A percentile compares a stretch with the other conserved stretches of the same genome.
phyloP scores from a whole-genome alignment of 2,797 vertebrate genomes.

The Lepidocolaptes lacrymiger region DNA sequence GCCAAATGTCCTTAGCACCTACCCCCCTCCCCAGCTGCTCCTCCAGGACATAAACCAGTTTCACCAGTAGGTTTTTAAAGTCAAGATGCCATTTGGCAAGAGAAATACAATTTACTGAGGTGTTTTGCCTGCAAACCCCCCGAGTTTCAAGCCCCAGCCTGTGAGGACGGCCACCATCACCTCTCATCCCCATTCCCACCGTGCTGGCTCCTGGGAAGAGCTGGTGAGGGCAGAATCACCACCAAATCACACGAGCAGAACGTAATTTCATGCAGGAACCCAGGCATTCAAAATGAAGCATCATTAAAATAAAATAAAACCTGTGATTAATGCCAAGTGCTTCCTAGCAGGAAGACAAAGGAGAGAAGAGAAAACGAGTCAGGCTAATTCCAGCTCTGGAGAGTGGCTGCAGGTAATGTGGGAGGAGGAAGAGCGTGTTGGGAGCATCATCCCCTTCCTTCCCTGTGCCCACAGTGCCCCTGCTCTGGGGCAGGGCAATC shows the following conservation, averaged over 20 bases:
- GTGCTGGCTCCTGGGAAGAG: background rate
- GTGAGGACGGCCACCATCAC: background rate
- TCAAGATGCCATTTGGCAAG: background rate
- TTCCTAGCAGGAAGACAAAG: constrained; percentile 47
- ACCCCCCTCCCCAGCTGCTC: background rate
- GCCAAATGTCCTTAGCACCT: constrained; percentile 8
- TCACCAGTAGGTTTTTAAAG: background rate
- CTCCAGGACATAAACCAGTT: background rate
- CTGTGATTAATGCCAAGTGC: constrained; percentile 24
- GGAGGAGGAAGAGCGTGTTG: background rate
- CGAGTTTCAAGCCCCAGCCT: background rate
- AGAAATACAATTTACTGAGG: background rate
- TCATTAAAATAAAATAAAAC: constrained; percentile 28
- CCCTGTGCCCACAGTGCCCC: background rate
- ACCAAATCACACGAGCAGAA: background rate
- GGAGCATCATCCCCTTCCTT: background rate
- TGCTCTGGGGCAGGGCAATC: background rate
- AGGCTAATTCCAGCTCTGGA: constrained; percentile 44
- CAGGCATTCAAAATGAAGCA: constrained; percentile 11
- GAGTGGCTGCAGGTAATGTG: constrained; percentile 30
- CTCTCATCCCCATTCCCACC: background rate
- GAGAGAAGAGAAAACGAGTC: constrained; percentile 32
- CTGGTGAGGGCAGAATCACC: rapidly evolving
- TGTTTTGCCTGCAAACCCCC: background rate
- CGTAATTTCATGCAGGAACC: background rate